Conservation (phyloP, 2,113 vertebrate species). For the Bujurquina vittata region DNA sequence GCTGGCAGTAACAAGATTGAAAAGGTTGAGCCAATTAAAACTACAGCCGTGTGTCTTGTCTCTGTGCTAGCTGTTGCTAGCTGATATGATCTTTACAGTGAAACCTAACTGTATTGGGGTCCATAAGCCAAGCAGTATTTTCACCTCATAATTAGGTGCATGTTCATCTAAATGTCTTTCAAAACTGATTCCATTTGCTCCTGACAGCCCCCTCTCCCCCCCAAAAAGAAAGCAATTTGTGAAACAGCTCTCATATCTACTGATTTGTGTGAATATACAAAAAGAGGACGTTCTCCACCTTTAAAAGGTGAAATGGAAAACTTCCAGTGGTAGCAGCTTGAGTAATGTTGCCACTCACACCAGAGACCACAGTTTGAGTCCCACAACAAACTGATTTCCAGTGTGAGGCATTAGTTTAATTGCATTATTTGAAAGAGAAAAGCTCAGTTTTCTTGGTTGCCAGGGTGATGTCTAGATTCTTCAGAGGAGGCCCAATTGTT, state of each 20-base stretch:
- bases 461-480: not conserved
- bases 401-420: not conserved
- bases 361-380: not conserved
- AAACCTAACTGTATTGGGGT: not conserved
- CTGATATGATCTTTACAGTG: conserved; percentile 4
- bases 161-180: not conserved
- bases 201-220: too few species aligned
- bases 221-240: not conserved
- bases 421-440: not conserved
- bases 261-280: not conserved
- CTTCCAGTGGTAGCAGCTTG: not conserved
- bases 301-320: not conserved
- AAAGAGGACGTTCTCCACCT: not conserved
- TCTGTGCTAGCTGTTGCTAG: not conserved
- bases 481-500: not conserved
- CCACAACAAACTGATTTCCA: not conserved
- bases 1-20: not conserved
- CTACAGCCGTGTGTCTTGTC: not conserved
- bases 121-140: not conserved
- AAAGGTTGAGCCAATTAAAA: conserved; percentile 15
- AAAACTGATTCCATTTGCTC: too few species aligned
- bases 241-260: not conserved
- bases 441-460: not conserved
- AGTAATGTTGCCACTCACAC: not conserved
- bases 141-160: not conserved